Evolutionary conservation across 2,888 invertebrate genomes (phyloP).

Genomic region (Eutolmus rufibarbis): DNA sequence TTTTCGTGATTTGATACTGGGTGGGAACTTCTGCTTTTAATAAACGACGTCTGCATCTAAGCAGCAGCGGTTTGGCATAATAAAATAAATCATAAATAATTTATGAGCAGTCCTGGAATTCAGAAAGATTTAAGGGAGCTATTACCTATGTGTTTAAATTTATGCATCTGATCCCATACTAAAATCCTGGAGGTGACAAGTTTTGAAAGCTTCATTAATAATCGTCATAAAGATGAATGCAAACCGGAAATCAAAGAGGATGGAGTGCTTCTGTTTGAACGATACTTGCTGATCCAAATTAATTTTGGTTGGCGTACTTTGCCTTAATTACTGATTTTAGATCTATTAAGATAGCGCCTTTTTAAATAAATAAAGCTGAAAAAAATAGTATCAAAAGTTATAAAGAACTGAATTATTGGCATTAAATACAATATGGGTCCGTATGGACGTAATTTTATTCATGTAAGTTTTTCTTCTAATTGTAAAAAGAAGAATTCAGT

Average conservation of each 20-base stretch:
- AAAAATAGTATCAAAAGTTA: no score
- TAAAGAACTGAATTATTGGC: no score
- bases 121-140: background rate
- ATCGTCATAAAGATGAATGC: background rate
- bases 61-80: background rate
- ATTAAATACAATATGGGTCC: no score
- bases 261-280: background rate
- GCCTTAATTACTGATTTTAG: background rate
- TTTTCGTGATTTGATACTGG: background rate
- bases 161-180: background rate
- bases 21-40: background rate
- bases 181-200: background rate
- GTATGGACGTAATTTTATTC: no score
- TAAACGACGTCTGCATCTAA: background rate
- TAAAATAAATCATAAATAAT: background rate
- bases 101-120: background rate
- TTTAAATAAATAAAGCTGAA: no score
- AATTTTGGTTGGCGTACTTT: background rate
- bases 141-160: background rate
- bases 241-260: background rate
- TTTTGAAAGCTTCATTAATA: background rate
- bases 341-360: no score
- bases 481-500: no score
- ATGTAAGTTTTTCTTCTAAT: no score
- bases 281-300: background rate